Evolutionary conservation across 2,888 invertebrate species (phyloP).

Genomic region (Parthenolecanium corni): DNA sequence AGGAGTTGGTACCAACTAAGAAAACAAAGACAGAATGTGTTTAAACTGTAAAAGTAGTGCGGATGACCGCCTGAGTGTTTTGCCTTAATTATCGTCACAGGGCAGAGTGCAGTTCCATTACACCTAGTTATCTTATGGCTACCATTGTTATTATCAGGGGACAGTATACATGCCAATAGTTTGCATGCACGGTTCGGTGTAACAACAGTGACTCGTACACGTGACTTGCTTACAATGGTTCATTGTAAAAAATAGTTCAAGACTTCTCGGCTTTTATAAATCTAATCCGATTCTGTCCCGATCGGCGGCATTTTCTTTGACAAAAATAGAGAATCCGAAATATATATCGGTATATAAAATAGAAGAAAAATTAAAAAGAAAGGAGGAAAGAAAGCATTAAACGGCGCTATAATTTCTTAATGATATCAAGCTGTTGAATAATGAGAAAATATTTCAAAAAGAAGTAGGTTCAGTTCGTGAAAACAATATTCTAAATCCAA

Average conservation of each 20-base stretch:
- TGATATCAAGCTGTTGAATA: too few relatives aligned
- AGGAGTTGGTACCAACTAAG: neutral
- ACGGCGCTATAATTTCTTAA: neutral
- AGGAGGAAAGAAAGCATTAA: neutral
- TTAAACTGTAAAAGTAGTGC: constrained; percentile 6
- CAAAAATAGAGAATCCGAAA: neutral
- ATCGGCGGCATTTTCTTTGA: neutral
- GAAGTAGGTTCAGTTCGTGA: too few relatives aligned
- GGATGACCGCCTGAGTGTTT: constrained; percentile 13
- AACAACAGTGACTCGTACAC: constrained; percentile 7
- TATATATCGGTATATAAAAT: neutral
- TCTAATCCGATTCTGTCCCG: neutral
- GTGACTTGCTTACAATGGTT: constrained; percentile 12
- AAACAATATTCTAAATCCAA: too few relatives aligned
- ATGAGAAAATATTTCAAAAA: too few relatives aligned
- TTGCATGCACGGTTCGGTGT: constrained; percentile 7
- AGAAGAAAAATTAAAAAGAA: neutral
- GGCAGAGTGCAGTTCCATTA: constrained; percentile 10
- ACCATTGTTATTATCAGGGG: constrained; percentile 5
- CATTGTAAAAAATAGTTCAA: constrained; percentile 8
- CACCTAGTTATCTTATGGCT: constrained; percentile 4
- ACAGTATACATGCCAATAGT: constrained; percentile 10
- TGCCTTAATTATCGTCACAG: constrained; percentile 10
- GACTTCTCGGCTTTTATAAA: constrained; percentile 10
- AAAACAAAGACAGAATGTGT: constrained; percentile 8